These are phyloP conservation scores for Eutolmus rufibarbis DNA, from an alignment of 2,888 invertebrate genomes.

Conservation along the genomic window DNA sequence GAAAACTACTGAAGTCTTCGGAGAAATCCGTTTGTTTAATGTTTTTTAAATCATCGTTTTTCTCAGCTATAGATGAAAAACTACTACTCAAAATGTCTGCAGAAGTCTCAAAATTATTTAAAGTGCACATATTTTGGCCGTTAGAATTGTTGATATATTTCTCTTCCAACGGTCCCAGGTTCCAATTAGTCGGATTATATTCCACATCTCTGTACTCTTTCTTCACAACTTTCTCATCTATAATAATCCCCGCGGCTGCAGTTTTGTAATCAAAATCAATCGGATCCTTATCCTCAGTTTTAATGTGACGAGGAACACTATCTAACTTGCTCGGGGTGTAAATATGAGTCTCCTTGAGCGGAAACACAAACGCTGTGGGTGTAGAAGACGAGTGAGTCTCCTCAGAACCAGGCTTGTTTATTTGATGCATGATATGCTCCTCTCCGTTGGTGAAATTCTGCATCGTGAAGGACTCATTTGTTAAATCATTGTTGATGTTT, in stretches of 20 bases:
- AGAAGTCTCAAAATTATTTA: neutral
- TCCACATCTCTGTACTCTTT: constrained; percentile 63
- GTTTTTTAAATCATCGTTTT: neutral
- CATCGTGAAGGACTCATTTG: neutral
- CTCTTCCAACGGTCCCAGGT: neutral
- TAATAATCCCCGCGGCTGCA: constrained; percentile 61
- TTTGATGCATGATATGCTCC: neutral
- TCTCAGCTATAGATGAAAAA: neutral
- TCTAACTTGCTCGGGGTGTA: constrained; percentile 61
- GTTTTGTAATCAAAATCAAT: constrained; percentile 62
- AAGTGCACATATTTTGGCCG: neutral
- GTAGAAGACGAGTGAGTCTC: neutral
- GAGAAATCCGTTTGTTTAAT: neutral
- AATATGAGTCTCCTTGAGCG: constrained; percentile 63
- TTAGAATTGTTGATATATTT: neutral
- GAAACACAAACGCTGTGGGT: constrained; percentile 51
- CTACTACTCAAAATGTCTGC: neutral
- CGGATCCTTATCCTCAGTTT: constrained; percentile 48
- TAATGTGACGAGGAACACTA: constrained; percentile 48
- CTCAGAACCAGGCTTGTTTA: neutral
- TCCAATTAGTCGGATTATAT: constrained; percentile 56
- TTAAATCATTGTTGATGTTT: constrained; percentile 44
- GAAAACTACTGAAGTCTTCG: neutral
- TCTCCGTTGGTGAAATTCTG: neutral
- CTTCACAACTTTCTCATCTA: constrained; percentile 62